Percentiles rank a stretch among this genome's conserved stretches.
These are phyloP conservation scores for Athalia circularis DNA, from an alignment of 2,888 invertebrate species.

Conservation along the genomic window DNA sequence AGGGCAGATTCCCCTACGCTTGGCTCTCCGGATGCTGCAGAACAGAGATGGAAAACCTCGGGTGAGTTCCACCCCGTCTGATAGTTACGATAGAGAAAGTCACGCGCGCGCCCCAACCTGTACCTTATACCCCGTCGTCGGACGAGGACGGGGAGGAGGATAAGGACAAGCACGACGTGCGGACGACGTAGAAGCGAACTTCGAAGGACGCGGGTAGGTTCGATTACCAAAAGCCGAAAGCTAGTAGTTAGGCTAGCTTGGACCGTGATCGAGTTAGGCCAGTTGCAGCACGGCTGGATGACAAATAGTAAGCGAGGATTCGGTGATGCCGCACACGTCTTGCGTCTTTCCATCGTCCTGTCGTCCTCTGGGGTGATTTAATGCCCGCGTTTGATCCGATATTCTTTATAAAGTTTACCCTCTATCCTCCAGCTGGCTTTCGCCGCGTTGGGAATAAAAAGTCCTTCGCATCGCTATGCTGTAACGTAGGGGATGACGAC, in stretches of 20 bases:
- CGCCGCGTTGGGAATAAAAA: conserved; percentile 45
- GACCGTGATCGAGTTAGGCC: conserved; percentile 66
- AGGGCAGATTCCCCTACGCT: conserved; percentile 11
- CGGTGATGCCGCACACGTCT: conserved; percentile 65
- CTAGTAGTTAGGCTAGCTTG: conserved; percentile 64
- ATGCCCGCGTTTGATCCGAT: conserved; percentile 66
- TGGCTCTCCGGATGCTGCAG: neutral
- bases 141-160: too few species aligned
- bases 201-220: conserved; percentile 53
- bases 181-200: conserved; percentile 41
- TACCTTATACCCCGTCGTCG: neutral
- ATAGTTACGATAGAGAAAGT: conserved; percentile 32
- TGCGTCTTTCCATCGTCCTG: conserved; percentile 47
- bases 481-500: conserved; percentile 2
- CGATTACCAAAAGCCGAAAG: conserved; percentile 59
- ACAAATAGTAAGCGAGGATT: conserved; percentile 67
- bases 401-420: conserved; percentile 66
- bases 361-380: conserved; percentile 64
- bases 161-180: neutral
- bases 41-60: conserved; percentile 20
- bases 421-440: conserved; percentile 54
- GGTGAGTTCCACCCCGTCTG: neutral
- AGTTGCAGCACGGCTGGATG: conserved; percentile 64
- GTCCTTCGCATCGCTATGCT: conserved; percentile 31
- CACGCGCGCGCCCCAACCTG: conserved; percentile 33